Evolutionary conservation across 92 coral and sea anemone genomes (phyloP).

Genomic region (Porites lobata): DNA sequence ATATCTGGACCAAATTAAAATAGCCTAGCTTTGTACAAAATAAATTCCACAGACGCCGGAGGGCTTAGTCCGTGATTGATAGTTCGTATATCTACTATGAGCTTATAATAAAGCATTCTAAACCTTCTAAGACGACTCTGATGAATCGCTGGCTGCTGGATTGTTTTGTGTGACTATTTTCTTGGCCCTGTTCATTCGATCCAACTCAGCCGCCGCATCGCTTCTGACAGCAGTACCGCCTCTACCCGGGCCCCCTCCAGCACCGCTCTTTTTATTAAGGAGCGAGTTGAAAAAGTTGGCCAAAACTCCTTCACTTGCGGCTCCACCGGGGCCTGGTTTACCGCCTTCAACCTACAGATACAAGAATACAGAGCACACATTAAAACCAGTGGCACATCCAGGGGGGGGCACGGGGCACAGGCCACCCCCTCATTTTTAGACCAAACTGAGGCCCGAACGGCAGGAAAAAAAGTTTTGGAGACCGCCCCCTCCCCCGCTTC

Average conservation of each 20-base stretch:
- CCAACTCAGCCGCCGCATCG: conserved; percentile 98
- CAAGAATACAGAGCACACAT: not conserved
- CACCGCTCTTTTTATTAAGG: conserved; percentile 91
- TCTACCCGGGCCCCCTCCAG: conserved; percentile 70
- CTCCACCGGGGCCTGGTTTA: conserved; percentile 84
- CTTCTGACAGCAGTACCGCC: conserved; percentile 85
- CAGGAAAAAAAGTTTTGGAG: too few relatives aligned
- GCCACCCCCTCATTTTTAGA: too few relatives aligned
- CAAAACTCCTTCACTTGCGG: conserved; percentile 96
- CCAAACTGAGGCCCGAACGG: too few relatives aligned
- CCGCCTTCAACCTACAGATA: conserved; percentile 82
- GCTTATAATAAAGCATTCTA: conserved; percentile 17
- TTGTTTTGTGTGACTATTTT: conserved; percentile 74
- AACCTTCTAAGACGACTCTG: conserved; percentile 61
- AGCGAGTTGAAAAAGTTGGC: conserved; percentile 99
- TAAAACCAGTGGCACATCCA: too few relatives aligned
- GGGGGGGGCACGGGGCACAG: too few relatives aligned
- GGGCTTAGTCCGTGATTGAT: not conserved
- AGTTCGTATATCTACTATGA: conserved; percentile 25
- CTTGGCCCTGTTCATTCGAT: conserved; percentile 96
- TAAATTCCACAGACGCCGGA: conserved; percentile 30
- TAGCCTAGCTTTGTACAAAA: conserved; percentile 60
- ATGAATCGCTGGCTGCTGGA: conserved; percentile 55
- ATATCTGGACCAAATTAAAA: conserved; percentile 51
- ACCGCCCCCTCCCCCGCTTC: too few relatives aligned